Evolutionary conservation across 2,888 invertebrate genomes (phyloP), one percentile per base, ranked within the genome.

Genomic region (Melanchra persicariae): DNA sequence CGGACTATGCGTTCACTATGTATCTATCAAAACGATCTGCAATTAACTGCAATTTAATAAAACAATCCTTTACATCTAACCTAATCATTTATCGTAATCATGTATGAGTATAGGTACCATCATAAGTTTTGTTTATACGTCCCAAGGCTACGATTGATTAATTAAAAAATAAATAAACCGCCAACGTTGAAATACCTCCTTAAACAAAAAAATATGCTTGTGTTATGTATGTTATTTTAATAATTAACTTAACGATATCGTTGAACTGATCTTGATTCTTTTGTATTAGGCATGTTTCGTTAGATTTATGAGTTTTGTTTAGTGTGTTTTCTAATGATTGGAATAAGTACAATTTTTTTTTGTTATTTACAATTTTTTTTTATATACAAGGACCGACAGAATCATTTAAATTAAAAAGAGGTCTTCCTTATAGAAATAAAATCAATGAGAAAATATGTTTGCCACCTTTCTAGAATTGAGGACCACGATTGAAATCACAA

Each of bases 211-310:
- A 37, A 5, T 62, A 24, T 43, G 24, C 22, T 49, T 24, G 17
- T 22, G 82, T 34, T 55, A 82, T 55, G 62, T 63, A 24, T 75
- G 75, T 75, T 76, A 75, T 81, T 75, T 62, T 60, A n/a, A 4
- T 77, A 76, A 76, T 81, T 69, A 59, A 69, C 34, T 40, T 15
- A n/a, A 49, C 54, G 17, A 37, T 55, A 43, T 3, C 0, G 8
- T 74, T 15, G 34, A 26, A 40, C 45, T 1, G 47, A 30, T 37
- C 19, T 34, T 76, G 37, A 55, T 66, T 60, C 2, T 49, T 9
- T 58, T 22, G 12, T 24, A 12, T 4, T 24, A 26, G 10, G 10
- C 6, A 19, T 60, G 7, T 49, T 52, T 30, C 19, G 9, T 49
- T 19, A 30, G 15, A 45, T 73, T 26, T 55, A 49, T 12, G 47